phyloP scores from a whole-genome alignment of 2,797 vertebrate genomes.

The Silurus lanzhouensis region DNA sequence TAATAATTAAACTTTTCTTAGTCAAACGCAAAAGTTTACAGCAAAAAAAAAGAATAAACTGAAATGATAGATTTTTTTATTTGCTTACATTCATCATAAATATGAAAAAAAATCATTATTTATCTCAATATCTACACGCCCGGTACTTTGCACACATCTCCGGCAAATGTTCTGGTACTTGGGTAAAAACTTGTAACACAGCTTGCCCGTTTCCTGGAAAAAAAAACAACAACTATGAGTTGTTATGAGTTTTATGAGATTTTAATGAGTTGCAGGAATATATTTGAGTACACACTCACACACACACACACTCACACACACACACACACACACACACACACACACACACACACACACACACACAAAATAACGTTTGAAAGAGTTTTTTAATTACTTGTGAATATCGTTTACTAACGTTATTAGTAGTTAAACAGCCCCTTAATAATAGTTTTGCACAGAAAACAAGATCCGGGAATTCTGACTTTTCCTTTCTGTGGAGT shows the following conservation, averaged over 20 bases:
- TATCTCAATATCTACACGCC: neutral
- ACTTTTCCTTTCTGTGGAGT: neutral
- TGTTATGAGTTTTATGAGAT: too few relatives aligned
- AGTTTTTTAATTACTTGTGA: neutral
- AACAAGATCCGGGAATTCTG: conserved; percentile 49
- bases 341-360: too few relatives aligned
- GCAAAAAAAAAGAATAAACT: neutral
- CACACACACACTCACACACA: too few relatives aligned
- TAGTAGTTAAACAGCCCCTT: too few relatives aligned
- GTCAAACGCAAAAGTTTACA: neutral
- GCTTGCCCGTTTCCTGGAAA: neutral
- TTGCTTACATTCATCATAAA: too few relatives aligned
- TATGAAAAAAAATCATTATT: too few relatives aligned
- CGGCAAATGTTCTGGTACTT: neutral
- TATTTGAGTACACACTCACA: too few relatives aligned
- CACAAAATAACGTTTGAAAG: too few relatives aligned
- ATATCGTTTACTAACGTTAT: rapidly evolving
- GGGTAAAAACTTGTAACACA: neutral
- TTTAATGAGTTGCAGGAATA: too few relatives aligned
- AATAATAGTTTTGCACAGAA: neutral
- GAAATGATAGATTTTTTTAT: neutral
- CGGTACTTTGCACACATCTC: neutral
- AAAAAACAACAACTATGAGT: neutral
- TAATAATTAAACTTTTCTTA: too few relatives aligned
- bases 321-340: too few relatives aligned